A percentile compares a stretch with the other conserved stretches of the same genome.
phyloP scores from a whole-genome alignment of 92 coral and sea anemone genomes.

The Epizoanthus illoricatus region DNA sequence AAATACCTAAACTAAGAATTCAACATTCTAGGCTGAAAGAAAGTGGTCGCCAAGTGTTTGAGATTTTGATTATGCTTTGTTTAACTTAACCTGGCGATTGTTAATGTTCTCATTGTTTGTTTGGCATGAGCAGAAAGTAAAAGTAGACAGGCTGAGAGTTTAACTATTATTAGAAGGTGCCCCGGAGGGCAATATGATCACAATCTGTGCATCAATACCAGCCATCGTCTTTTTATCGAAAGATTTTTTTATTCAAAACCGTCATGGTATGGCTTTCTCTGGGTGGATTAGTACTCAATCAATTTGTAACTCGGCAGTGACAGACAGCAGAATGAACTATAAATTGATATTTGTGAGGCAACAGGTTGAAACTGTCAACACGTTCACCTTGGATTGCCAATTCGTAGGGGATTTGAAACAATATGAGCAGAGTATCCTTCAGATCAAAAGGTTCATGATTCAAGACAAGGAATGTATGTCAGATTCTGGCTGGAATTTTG shows the following conservation, averaged over 20 bases:
- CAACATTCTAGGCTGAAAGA: not conserved
- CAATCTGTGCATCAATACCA: slow-evolving; percentile 23
- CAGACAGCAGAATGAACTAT: slow-evolving; percentile 26
- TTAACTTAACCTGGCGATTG: slow-evolving; percentile 12
- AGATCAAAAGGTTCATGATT: not conserved
- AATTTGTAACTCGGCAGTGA: slow-evolving; percentile 18
- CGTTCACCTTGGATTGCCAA: not conserved
- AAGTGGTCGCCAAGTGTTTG: not conserved
- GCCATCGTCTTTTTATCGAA: not conserved
- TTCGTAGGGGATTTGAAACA: not conserved
- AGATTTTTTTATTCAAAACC: not conserved
- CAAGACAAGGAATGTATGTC: not conserved
- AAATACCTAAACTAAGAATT: slow-evolving; percentile 1
- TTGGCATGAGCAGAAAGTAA: slow-evolving; percentile 1
- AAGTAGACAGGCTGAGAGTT: not conserved
- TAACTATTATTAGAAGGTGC: slow-evolving; percentile 14
- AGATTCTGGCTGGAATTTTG: not conserved
- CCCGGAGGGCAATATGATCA: not conserved
- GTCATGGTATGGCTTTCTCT: not conserved
- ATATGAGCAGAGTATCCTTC: not conserved
- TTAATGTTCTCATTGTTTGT: not conserved
- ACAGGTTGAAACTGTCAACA: slow-evolving; percentile 26
- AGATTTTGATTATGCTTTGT: not conserved
- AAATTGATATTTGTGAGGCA: not conserved
- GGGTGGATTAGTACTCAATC: slow-evolving; percentile 14